phyloP scores from a whole-genome alignment of 2,888 invertebrate species.

The Trissolcus brochymenae region DNA sequence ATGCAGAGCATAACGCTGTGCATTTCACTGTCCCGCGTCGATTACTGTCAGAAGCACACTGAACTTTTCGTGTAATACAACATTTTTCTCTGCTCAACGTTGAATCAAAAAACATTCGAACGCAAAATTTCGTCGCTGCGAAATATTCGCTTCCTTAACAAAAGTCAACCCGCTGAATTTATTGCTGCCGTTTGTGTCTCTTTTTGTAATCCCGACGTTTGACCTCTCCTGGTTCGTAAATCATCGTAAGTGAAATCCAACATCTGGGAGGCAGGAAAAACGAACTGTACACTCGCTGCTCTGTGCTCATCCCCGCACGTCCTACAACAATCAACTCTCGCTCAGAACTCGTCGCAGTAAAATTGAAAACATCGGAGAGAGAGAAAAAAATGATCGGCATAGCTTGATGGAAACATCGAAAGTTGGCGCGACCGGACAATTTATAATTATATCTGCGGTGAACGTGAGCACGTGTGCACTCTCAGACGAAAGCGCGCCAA shows the following conservation, averaged over 20 bases:
- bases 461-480: conserved; percentile 3
- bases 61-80: no score
- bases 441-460: conserved; percentile 42
- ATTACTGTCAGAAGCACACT: no score
- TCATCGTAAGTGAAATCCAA: conserved; percentile 26
- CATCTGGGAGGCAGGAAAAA: conserved; percentile 11
- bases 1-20: no score
- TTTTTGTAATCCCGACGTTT: conserved; percentile 2
- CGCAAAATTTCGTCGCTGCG: no score
- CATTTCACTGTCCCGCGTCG: no score
- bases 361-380: conserved; percentile 33
- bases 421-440: conserved; percentile 18
- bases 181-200: conserved; percentile 15
- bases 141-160: conserved; percentile 1
- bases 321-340: conserved; percentile 26
- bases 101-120: no score
- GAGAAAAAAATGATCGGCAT: conserved; percentile 23
- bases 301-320: conserved; percentile 20
- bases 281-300: conserved; percentile 10
- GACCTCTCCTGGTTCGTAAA: conserved; percentile 27
- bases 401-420: conserved; percentile 6
- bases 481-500: conserved; percentile 18
- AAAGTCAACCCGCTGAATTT: conserved; percentile 9
- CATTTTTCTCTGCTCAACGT: no score
- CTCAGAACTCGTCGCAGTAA: conserved; percentile 8